Percentiles rank a stretch among this genome's conserved stretches.
phyloP scores from a whole-genome alignment of 2,797 vertebrate species.

The Perdix hodgsoniae region DNA sequence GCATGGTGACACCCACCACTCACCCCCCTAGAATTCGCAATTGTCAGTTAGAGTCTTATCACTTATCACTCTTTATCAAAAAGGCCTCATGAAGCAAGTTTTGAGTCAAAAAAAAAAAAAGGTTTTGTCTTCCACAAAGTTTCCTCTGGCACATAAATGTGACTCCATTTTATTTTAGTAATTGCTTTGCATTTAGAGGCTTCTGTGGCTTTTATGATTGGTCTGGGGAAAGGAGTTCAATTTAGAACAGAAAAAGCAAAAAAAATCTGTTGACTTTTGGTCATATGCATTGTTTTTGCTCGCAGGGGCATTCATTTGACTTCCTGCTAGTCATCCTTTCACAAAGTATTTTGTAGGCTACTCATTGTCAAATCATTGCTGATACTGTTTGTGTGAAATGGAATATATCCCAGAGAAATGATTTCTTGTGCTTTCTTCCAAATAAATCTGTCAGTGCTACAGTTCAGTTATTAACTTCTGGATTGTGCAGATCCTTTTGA shows the following conservation, averaged over 20 bases:
- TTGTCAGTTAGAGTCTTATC: too few relatives aligned
- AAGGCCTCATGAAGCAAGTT: too few relatives aligned
- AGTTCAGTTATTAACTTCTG: neutral
- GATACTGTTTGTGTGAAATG: neutral
- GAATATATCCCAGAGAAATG: neutral
- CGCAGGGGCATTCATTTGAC: constrained; percentile 22
- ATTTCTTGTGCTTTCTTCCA: neutral
- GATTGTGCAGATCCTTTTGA: neutral
- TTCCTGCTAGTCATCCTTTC: constrained; percentile 15
- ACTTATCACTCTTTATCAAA: too few relatives aligned
- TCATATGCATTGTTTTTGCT: constrained; percentile 25
- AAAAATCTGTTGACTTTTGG: constrained; percentile 8
- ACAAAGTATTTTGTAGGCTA: constrained; percentile 2
- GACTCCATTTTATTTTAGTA: constrained; percentile 4
- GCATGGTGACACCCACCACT: too few relatives aligned
- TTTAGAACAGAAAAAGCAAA: constrained; percentile 32
- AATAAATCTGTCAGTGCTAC: neutral
- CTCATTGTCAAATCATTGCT: neutral
- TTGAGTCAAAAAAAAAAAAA: too few relatives aligned
- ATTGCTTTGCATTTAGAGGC: neutral
- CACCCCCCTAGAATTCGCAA: too few relatives aligned
- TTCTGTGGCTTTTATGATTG: constrained; percentile 12
- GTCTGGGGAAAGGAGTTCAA: neutral
- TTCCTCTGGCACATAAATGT: constrained; percentile 19
- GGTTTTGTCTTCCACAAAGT: neutral